Conservation (phyloP, 35 echinoderm and acorn worm genomes). For the Heliocidaris erythrogramma region DNA sequence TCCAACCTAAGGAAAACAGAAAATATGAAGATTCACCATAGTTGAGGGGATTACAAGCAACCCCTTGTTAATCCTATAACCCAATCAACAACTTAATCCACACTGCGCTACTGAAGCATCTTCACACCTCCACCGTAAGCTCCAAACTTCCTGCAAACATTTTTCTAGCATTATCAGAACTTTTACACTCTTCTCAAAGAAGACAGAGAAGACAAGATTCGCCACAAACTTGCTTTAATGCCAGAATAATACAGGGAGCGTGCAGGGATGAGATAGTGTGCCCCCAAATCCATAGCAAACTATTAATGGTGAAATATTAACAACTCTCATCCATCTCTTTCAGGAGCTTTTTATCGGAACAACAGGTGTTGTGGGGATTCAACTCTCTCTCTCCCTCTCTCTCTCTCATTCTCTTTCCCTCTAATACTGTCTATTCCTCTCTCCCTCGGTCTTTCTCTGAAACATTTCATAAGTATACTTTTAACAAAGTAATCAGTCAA, state of each 20-base stretch:
- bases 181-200: neutral
- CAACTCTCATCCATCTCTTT: neutral
- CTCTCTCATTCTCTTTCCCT: neutral
- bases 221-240: neutral
- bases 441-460: too few species aligned
- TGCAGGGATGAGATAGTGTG: neutral
- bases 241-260: neutral
- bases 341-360: neutral
- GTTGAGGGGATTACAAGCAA: neutral
- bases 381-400: neutral
- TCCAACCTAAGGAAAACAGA: neutral
- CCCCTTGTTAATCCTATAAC: neutral
- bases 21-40: neutral
- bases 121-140: neutral
- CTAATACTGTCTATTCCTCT: neutral
- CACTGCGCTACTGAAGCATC: neutral
- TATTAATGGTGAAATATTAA: neutral
- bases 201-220: neutral
- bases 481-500: too few species aligned
- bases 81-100: conserved; percentile 11
- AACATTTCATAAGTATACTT: too few species aligned
- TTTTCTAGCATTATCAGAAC: neutral
- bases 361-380: neutral
- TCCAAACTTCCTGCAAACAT: neutral
- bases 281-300: neutral